Evolutionary conservation across 2,888 invertebrate genomes (phyloP), one percentile per base, ranked within the genome.

Genomic region (Bombylius major): DNA sequence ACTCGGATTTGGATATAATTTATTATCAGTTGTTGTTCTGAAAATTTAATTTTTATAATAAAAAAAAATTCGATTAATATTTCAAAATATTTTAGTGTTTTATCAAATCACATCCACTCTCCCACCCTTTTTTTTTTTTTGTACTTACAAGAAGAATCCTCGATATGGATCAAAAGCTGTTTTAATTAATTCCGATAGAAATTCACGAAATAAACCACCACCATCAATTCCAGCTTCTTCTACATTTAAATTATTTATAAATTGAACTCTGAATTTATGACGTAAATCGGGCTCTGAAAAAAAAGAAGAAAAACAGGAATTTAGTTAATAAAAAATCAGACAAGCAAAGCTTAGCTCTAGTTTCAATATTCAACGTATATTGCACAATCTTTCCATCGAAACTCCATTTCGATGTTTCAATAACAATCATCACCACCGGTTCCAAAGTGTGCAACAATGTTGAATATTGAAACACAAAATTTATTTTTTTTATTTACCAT

Each of bases 191-290:
- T 97, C 96, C 2, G 89, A 88, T 5, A 98, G 78, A 70, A 98
- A 98, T 72, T 99, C 99, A 50, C 97, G 80, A 69, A 96, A 95
- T 13, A 99, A 82, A 0, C 98, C 98, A 4, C 98, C 98, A 4
- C 98, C 98, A 70, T 99, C 99, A 4, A 98, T 90, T 0, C 98
- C 99, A 0, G 93, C 93, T 72, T 99, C 98, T 65, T 93, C 90
- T 13, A 93, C 77, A 0, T 97, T 98, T 2, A 89, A 87, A 56
- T 84, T 84, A 66, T 96, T 98, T 49, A 94, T 84, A 63, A 97
- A 78, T 67, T 93, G 92, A 5, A 97, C 90, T 50, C 94, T 79
- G 69, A 97, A 83, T 66, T 87, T 87, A 58, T 87, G 76, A 60
- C 90, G 84, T 65, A 97, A 71, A 69, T 95, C 91, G 0, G 91